Evolutionary conservation across 2,113 vertebrate genomes (phyloP).

Genomic region (Neogale vison): DNA sequence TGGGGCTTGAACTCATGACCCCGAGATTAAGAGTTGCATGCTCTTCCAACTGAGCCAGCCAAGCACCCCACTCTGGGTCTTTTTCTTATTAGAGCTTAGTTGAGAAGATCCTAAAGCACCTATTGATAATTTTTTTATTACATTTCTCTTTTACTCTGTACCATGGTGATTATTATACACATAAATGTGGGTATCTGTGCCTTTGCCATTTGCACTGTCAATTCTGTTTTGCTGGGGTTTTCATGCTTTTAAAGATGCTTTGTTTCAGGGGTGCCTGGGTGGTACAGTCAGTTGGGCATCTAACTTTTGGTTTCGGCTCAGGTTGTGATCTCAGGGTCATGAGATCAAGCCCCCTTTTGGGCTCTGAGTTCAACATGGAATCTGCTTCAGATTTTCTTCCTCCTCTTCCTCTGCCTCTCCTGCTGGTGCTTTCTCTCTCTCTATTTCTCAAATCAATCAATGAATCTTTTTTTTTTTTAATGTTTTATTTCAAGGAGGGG

Average conservation of each 20-base stretch:
- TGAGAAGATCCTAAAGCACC: not conserved
- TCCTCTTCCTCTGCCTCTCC: no score
- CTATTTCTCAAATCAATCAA: no score
- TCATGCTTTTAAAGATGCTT: not conserved
- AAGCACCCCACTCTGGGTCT: not conserved
- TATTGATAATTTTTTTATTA: not conserved
- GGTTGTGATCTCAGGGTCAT: no score
- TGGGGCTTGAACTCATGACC: not conserved
- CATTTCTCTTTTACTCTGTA: not conserved
- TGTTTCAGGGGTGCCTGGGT: not conserved
- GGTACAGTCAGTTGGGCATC: not conserved
- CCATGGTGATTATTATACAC: not conserved
- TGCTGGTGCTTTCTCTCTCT: no score
- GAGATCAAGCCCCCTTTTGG: no score
- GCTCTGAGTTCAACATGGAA: no score
- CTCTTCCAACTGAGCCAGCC: not conserved
- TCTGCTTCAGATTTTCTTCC: no score
- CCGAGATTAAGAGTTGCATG: not conserved
- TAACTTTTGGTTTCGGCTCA: not conserved
- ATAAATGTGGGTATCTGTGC: not conserved
- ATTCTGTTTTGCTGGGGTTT: not conserved
- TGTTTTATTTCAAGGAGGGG: not conserved
- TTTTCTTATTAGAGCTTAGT: constrained; percentile 8
- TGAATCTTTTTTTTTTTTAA: not conserved
- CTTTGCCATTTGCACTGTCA: constrained; percentile 13